These are phyloP conservation scores for Enteromius treurensis DNA, from an alignment of 2,797 vertebrate species.

Conservation along the genomic window DNA sequence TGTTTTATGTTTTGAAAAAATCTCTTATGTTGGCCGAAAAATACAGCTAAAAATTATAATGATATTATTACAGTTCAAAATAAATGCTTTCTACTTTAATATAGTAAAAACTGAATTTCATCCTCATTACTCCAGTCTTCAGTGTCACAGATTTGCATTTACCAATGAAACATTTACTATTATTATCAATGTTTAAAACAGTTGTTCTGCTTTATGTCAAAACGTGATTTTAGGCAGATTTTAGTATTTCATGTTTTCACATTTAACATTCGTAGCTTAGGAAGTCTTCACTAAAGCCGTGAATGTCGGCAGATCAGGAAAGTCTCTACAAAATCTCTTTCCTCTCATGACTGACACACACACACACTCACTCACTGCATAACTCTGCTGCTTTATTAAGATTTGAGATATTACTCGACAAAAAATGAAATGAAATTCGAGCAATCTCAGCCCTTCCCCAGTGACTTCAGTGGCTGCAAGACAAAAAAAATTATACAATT, in stretches of 20 bases:
- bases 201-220: background rate
- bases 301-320: slow-evolving; percentile 8
- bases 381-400: slow-evolving; percentile 30
- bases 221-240: background rate
- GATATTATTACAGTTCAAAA: background rate
- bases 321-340: slow-evolving; percentile 25
- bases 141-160: background rate
- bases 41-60: background rate
- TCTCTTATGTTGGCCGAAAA: background rate
- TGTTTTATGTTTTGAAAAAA: background rate
- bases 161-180: background rate
- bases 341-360: background rate
- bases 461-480: slow-evolving; percentile 19
- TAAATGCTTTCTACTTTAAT: background rate
- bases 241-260: background rate
- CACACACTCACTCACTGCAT: background rate
- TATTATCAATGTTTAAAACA: background rate
- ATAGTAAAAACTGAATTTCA: background rate
- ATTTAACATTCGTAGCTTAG: background rate
- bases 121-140: background rate
- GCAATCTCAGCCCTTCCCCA: slow-evolving; percentile 18
- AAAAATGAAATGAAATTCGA: slow-evolving; percentile 27
- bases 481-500: slow-evolving; percentile 22
- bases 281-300: background rate
- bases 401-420: slow-evolving; percentile 42